Conservation (phyloP, 1,140 invertebrate species). For the Neodiprion fabricii region DNA sequence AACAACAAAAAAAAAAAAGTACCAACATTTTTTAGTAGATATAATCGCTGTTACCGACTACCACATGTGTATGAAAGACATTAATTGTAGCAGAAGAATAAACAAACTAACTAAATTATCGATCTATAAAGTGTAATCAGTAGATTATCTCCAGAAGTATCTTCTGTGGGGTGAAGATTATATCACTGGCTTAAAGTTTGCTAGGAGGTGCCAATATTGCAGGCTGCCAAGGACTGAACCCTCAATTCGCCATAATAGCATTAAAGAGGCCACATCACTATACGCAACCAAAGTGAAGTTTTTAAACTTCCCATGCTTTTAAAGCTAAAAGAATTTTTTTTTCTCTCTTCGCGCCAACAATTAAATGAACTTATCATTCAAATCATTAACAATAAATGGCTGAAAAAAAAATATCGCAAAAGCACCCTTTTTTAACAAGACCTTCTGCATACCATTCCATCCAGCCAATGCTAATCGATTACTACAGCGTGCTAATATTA, state of each 20-base stretch:
- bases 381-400: not conserved
- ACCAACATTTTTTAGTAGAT: too few relatives aligned
- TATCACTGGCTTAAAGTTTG: not conserved
- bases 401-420: not conserved
- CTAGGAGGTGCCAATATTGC: not conserved
- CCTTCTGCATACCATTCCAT: not conserved
- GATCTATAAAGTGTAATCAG: not conserved
- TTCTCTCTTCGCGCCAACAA: too few relatives aligned
- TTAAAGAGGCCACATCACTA: too few relatives aligned
- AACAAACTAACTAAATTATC: not conserved
- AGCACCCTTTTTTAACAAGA: not conserved
- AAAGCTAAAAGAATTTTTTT: too few relatives aligned
- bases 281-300: too few relatives aligned
- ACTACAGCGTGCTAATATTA: slow-evolving; percentile 4
- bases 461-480: not conserved
- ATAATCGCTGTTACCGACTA: too few relatives aligned
- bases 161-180: not conserved
- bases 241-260: not conserved
- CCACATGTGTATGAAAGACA: too few relatives aligned
- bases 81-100: too few relatives aligned
- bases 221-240: not conserved
- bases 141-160: not conserved
- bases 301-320: too few relatives aligned
- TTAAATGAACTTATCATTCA: not conserved
- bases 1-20: too few relatives aligned